Evolutionary conservation across 2,113 vertebrate genomes (phyloP), one percentile per base, ranked within the genome.

Genomic region (Pycnonotus jocosus): DNA sequence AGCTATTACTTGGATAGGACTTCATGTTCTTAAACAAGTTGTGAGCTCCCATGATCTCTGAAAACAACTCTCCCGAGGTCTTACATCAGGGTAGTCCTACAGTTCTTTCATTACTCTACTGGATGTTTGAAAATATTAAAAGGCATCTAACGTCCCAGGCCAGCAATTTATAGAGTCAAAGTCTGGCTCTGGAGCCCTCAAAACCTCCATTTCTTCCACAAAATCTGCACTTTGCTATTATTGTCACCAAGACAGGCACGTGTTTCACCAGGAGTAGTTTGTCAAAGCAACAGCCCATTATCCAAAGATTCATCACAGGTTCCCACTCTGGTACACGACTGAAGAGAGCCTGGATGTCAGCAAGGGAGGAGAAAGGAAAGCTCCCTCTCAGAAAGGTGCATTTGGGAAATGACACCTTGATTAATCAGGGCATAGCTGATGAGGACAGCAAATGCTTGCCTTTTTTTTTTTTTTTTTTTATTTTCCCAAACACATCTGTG

Each of bases 61-160:
- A 70, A 96, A 96, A 96, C 88, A 96, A 88, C 94, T 90, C 94
- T 96, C 93, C 60, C 0, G 93, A 88, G 94, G 86, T 94, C 93
- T 93, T 88, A 83, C 53, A 93, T 88, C 90, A 92, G 95, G 93
- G 68, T 74, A 93, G 92, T 74, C 93, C 92, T 96, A n/a, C 93
- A 95, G 92, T 81, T 78, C 88, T 96, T 96, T 97, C 94, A 96
- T 95, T 96, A 95, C 92, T 96, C 93, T 88, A 60, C 92, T 91
- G 95, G 94, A 96, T 94, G 85, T 88, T 96, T 96, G 92, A 93
- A 97, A 97, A 96, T 96, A 95, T 96, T 97, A 96, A 97, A 96
- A 97, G 93, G 94, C 93, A 95, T 96, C 93, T 62, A 96, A 92
- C 88, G 90, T 97, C 93, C 93, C 96, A 93, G 88, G 78, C 90